Conservation (phyloP, 2,113 vertebrate genomes). For the Diadophis punctatus region DNA sequence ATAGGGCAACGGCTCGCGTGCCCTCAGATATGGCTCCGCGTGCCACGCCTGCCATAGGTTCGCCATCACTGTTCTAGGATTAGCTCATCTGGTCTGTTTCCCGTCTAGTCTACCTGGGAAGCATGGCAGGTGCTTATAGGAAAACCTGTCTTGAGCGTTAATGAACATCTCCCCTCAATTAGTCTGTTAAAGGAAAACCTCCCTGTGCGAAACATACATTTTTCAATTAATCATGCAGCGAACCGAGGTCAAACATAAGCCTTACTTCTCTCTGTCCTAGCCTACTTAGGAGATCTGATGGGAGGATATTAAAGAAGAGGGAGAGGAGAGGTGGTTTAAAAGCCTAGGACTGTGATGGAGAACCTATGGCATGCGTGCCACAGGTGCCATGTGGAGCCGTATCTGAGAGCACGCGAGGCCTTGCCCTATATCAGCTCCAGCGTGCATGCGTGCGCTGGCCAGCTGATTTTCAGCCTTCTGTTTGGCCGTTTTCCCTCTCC, state of each 20-base stretch:
- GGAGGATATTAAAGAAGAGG: background rate
- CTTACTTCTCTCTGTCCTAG: background rate
- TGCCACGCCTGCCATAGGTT: too few species aligned
- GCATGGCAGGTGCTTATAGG: background rate
- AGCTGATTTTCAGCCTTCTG: too few species aligned
- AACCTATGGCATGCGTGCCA: too few species aligned
- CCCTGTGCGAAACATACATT: background rate
- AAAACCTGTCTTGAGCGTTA: background rate
- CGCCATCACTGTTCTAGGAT: too few species aligned
- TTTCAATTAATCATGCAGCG: background rate
- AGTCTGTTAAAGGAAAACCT: background rate
- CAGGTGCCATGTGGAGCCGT: too few species aligned
- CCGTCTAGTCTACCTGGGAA: background rate
- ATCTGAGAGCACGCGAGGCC: too few species aligned
- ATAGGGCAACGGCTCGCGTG: too few species aligned
- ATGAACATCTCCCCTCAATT: background rate
- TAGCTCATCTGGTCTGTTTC: background rate
- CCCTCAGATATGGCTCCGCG: too few species aligned
- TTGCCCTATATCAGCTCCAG: too few species aligned
- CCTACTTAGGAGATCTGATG: background rate
- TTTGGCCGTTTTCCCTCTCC: too few species aligned
- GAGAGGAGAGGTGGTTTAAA: background rate
- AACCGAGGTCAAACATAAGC: background rate
- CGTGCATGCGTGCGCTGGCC: too few species aligned
- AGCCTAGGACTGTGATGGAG: too few species aligned